Evolutionary conservation across 2,797 vertebrate species (phyloP).

Genomic region (Molossus alvarezi): DNA sequence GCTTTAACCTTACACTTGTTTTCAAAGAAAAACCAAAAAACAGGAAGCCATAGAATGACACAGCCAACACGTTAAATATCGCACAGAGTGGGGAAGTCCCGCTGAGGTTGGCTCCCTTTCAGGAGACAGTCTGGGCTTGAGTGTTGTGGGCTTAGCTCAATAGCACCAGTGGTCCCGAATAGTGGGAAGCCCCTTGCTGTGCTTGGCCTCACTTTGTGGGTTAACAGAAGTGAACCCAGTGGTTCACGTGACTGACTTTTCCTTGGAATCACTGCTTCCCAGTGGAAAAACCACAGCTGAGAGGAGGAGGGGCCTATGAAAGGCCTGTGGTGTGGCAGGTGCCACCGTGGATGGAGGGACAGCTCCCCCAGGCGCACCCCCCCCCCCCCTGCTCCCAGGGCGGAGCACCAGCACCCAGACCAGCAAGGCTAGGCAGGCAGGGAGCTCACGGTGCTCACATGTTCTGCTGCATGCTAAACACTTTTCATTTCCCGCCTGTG

Average conservation of each 20-base stretch:
- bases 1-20: background rate
- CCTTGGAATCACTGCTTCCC: background rate
- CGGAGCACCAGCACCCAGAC: background rate
- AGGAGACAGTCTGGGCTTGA: background rate
- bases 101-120: background rate
- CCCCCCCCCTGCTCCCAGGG: background rate
- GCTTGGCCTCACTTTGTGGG: background rate
- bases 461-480: background rate
- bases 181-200: background rate
- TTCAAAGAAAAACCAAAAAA: background rate
- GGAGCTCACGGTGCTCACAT: too few relatives aligned
- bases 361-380: background rate
- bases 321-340: background rate
- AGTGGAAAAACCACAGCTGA: background rate
- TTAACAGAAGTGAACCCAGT: background rate
- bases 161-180: rapidly evolving
- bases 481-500: background rate
- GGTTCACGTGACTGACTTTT: background rate
- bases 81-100: background rate
- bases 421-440: background rate
- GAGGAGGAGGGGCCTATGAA: background rate
- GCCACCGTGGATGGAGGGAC: rapidly evolving
- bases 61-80: background rate
- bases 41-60: background rate
- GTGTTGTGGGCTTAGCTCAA: background rate